Base-by-base conservation (phyloP, 2,888 invertebrate genomes). In the Epirrhoe tristata region DNA sequence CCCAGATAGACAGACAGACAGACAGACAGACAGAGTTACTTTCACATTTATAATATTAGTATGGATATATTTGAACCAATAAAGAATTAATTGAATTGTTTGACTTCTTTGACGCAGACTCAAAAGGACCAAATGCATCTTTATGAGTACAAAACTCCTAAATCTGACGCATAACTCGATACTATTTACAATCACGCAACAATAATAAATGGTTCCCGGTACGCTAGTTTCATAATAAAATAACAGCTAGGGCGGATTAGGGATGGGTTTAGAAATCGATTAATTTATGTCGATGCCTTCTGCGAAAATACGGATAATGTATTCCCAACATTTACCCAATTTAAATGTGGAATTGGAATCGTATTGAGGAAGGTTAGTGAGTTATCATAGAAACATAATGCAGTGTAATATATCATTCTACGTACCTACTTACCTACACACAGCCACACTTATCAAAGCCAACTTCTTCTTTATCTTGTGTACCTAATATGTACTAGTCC, bases 171-270 rank as follows among this genome's bases (percentile, higher is more conserved):
- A 63, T 39, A 57, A 46, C 53, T 43, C 68, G 56, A 63, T 65
- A 7, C 69, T 84, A 83, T 85, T 84, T 86, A 83, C 82, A 81
- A 78, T 80, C 67, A 69, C 65, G 63, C 60, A 75, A 80, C 77
- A 84, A 84, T 82, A 86, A 84, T 81, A 85, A 61, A 77, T 66
- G 72, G 63, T 85, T 83, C 83, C 64, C 59, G 60, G 82, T 79
- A 84, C 69, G 67, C 75, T 74, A 57, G 68, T 69, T 74, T 59
- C 71, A 61, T 67, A 74, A 74, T 76, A 80, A 78, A 81, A 77
- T 75, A 77, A 77, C 75, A 75, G 59, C 75, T 78, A 63, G 61
- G 24, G 24, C 24, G 63, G 64, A 63, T 46, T 74, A 74, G 74
- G 69, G 76, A 57, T 69, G 74, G 67, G 63, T 8, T 43, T 62